These are phyloP conservation scores for Lagocephalus sceleratus DNA, from an alignment of 2,797 vertebrate genomes.

Conservation along the genomic window DNA sequence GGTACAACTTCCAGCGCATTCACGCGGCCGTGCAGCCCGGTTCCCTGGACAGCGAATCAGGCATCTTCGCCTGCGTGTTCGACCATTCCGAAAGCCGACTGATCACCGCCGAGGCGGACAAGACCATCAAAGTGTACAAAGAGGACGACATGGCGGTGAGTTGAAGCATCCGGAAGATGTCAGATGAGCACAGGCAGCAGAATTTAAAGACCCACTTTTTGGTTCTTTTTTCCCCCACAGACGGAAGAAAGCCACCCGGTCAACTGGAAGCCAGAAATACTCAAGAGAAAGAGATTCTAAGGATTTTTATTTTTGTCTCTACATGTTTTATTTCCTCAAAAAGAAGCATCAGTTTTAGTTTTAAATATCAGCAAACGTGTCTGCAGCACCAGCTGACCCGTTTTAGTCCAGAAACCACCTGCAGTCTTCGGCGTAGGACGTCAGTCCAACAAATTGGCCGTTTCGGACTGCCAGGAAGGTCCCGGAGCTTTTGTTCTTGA, in stretches of 20 bases:
- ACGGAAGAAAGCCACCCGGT: slow-evolving; percentile 96
- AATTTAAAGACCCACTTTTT: slow-evolving; percentile 54
- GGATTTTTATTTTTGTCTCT: slow-evolving; percentile 8
- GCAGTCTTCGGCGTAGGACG: slow-evolving; percentile 46
- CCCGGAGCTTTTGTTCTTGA: slow-evolving; percentile 52
- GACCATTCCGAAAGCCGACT: slow-evolving; percentile 93
- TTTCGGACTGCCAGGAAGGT: slow-evolving; percentile 47
- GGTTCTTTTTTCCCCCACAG: slow-evolving; percentile 64
- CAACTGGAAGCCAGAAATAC: slow-evolving; percentile 99
- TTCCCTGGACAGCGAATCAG: slow-evolving; percentile 97
- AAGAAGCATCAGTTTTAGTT: slow-evolving; percentile 21
- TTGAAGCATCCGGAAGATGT: not conserved
- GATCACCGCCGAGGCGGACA: slow-evolving; percentile 96
- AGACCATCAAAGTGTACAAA: slow-evolving; percentile 98
- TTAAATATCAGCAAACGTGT: not conserved
- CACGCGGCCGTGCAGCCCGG: slow-evolving; percentile 96
- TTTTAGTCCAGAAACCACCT: slow-evolving; percentile 55
- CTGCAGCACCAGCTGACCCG: not conserved
- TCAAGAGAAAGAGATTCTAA: slow-evolving; percentile 97
- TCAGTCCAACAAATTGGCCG: slow-evolving; percentile 30
- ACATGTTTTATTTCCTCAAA: slow-evolving; percentile 21
- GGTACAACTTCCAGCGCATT: slow-evolving; percentile 98
- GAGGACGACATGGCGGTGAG: slow-evolving; percentile 94
- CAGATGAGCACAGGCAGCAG: rapidly evolving
- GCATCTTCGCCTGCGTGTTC: slow-evolving; percentile 94